Conservation (phyloP, 1,140 invertebrate genomes). For the Lamellibrachia luymesi region DNA sequence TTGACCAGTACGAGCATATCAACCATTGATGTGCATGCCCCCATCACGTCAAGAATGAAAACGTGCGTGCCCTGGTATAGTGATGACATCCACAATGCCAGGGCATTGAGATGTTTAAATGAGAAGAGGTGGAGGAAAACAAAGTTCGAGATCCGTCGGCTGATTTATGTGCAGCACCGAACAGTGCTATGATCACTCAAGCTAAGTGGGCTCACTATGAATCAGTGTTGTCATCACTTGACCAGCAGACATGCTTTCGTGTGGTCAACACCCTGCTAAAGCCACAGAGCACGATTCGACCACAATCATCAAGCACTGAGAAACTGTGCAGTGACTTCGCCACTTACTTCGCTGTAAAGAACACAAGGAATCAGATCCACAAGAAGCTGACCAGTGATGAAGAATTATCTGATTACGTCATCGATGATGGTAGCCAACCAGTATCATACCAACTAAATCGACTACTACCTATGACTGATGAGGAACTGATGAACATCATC, state of each 20-base stretch:
- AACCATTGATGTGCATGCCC: neutral
- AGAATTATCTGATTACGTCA: neutral
- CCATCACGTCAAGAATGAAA: neutral
- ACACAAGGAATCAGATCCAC: neutral
- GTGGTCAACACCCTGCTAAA: neutral
- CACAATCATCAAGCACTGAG: neutral
- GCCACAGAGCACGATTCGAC: neutral
- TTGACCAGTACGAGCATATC: neutral
- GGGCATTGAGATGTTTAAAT: too few relatives aligned
- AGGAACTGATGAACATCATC: neutral
- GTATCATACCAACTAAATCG: neutral
- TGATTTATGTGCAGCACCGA: neutral
- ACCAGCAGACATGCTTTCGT: neutral
- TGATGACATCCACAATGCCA: neutral
- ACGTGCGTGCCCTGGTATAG: neutral
- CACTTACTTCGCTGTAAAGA: neutral
- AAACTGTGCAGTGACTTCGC: neutral
- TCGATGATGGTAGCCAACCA: neutral
- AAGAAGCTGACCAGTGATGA: neutral
- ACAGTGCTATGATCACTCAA: neutral
- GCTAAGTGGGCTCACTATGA: neutral
- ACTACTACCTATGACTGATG: neutral
- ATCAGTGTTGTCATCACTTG: neutral
- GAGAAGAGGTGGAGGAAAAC: constrained; percentile 14
- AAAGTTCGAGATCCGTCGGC: constrained; percentile 4